Evolutionary conservation across 2,888 invertebrate species (phyloP), one percentile per base, ranked within the genome.

Genomic region (Glaucopsyche alexis): DNA sequence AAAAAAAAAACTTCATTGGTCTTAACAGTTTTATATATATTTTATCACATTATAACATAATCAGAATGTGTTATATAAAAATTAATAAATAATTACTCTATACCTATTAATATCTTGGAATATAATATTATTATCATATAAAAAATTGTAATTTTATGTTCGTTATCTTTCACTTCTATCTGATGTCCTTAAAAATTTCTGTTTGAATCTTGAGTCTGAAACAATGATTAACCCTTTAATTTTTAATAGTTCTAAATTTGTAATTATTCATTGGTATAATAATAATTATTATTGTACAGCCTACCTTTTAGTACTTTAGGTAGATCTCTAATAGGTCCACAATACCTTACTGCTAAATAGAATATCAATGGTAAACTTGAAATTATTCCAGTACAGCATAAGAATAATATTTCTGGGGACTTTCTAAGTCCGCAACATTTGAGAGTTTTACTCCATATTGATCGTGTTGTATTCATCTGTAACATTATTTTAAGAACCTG

Each of bases 401-500:
- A 85, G 80, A 95, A 94, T 77, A 93, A 83, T 73, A 93, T 81
- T 88, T 95, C 95, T 74, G 94, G 92, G 77, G 94, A 90, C 81
- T 86, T 89, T 79, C 94, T 87, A 70, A 94, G 87, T 79, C 92
- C 89, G 78, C 94, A 94, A 81, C 95, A 95, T 71, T 93, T 91
- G 9, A 93, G 85, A 66, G 80, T 84, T 80, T 92, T 89, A 80
- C 95, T 95, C 95, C 95, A 95, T 74, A 91, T 88, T 74, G 87
- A 90, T 81, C 95, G 92, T 67, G 95, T 95, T 5, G 90, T 87
- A 85, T 95, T 95, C 94, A 95, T 95, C 95, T 95, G 82, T 71
- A 92, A 85, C 75, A 75, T 77, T 38, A 40, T 42, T 8, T 3
- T 38, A 55, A 8, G 7, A 9, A 72, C 1, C 1, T 29, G 29